A percentile compares a stretch with the other conserved stretches of the same genome.
Conservation (phyloP, 2,797 vertebrate genomes). For the Helarctos malayanus region DNA sequence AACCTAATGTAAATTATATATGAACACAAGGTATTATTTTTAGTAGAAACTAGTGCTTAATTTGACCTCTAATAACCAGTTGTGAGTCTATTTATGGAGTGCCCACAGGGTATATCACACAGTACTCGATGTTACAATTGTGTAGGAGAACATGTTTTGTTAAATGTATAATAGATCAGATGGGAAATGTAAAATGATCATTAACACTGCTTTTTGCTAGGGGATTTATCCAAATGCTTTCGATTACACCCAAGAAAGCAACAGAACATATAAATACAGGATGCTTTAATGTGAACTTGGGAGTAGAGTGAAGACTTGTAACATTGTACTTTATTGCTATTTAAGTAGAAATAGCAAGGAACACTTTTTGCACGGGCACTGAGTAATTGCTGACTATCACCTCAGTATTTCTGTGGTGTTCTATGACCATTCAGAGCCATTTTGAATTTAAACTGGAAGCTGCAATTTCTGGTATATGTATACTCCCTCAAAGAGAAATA, state of each 20-base stretch:
- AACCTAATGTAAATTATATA: conserved; percentile 45
- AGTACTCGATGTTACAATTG: background rate
- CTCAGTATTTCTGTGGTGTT: background rate
- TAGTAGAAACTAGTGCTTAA: background rate
- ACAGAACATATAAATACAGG: background rate
- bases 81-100: conserved; percentile 8
- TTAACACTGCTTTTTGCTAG: background rate
- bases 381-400: background rate
- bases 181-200: conserved; percentile 40
- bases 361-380: background rate
- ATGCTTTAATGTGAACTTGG: background rate
- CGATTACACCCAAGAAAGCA: background rate
- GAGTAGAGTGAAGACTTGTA: background rate
- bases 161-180: background rate
- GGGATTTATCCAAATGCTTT: background rate
- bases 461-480: background rate
- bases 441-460: background rate
- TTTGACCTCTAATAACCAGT: background rate
- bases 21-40: background rate
- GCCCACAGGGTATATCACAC: background rate
- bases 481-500: background rate
- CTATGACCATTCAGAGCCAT: background rate
- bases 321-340: background rate
- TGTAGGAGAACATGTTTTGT: background rate
- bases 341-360: background rate